phyloP scores from a whole-genome alignment of 2,888 invertebrate species.

The Cantharis lateralis region DNA sequence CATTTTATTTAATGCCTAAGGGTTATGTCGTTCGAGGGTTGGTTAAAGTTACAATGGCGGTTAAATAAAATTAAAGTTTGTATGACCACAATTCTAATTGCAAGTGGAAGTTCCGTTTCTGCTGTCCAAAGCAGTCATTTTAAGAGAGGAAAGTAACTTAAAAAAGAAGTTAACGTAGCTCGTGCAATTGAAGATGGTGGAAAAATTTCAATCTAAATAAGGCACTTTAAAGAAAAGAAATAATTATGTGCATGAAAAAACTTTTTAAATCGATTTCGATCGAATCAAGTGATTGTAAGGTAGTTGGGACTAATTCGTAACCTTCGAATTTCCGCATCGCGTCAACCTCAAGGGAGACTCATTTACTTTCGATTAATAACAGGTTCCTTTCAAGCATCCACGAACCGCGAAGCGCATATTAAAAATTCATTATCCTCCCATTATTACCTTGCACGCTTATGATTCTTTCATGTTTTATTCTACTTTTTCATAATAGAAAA shows the following conservation, averaged over 20 bases:
- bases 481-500: not conserved
- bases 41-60: not conserved
- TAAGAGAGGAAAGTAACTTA: not conserved
- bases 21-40: not conserved
- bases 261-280: not conserved
- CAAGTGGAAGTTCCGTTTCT: not conserved
- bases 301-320: conserved; percentile 10
- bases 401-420: conserved; percentile 16
- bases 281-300: not conserved
- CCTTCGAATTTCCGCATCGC: conserved; percentile 11
- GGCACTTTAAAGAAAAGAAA: not conserved
- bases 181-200: not conserved
- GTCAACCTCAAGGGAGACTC: conserved; percentile 19
- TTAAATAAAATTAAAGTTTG: not conserved
- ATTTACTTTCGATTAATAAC: conserved; percentile 24
- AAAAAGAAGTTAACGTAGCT: not conserved
- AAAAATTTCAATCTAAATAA: not conserved
- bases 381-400: conserved; percentile 6
- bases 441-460: conserved; percentile 15
- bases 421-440: conserved; percentile 21
- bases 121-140: not conserved
- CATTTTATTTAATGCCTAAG: not conserved
- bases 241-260: not conserved
- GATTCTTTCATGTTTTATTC: conserved; percentile 2
- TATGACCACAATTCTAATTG: not conserved